phyloP scores from a whole-genome alignment of 2,888 invertebrate species.

The Cenopis cana region DNA sequence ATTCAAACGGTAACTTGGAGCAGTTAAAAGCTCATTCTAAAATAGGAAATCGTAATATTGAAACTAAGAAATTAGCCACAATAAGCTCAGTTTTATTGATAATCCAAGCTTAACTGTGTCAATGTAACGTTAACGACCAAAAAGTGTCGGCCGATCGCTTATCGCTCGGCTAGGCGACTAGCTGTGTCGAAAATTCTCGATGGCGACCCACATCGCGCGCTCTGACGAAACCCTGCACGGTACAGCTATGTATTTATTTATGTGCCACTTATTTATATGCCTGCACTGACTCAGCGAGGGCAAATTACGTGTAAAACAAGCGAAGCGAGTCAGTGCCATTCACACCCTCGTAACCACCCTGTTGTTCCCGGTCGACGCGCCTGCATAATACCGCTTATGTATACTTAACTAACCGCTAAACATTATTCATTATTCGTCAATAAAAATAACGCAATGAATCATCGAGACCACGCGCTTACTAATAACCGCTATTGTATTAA shows the following conservation, averaged over 20 bases:
- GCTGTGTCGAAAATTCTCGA: constrained; percentile 68
- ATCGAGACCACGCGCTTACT: constrained; percentile 22
- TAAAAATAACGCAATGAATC: constrained; percentile 34
- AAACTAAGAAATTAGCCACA: constrained; percentile 32
- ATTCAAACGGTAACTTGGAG: not conserved
- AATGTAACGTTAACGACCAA: constrained; percentile 68
- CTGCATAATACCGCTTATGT: constrained; percentile 6
- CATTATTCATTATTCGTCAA: constrained; percentile 28
- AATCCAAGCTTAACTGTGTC: constrained; percentile 58
- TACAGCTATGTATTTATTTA: constrained; percentile 57
- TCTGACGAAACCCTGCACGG: constrained; percentile 64
- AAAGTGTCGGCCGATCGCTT: constrained; percentile 61
- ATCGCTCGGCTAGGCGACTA: constrained; percentile 56
- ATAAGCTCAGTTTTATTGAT: constrained; percentile 47
- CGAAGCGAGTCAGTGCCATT: constrained; percentile 39
- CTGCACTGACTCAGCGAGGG: constrained; percentile 54
- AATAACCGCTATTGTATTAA: constrained; percentile 27
- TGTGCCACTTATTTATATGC: constrained; percentile 55
- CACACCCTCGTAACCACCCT: constrained; percentile 13
- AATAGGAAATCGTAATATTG: constrained; percentile 8
- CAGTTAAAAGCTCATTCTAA: constrained; percentile 11
- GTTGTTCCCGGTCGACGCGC: not conserved
- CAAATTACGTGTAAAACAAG: constrained; percentile 44
- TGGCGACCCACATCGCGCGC: constrained; percentile 65
- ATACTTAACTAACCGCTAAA: not conserved